These are phyloP conservation scores for Pimephales promelas DNA, from an alignment of 2,113 vertebrate species.

Conservation along the genomic window DNA sequence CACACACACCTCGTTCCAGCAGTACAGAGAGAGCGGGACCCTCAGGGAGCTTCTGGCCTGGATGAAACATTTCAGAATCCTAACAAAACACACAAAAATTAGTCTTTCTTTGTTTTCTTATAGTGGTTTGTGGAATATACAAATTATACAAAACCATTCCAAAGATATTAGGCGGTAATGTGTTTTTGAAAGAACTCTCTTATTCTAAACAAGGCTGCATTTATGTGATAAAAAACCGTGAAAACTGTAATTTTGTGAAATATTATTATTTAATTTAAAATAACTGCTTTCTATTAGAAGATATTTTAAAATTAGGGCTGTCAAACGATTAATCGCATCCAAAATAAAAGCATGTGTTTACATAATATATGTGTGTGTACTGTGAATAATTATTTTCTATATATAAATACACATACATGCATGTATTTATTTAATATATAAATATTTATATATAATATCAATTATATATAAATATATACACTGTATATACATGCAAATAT, in stretches of 20 bases:
- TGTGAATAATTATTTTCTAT: too few relatives aligned
- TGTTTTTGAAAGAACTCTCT: background rate
- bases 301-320: too few relatives aligned
- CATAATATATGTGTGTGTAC: too few relatives aligned
- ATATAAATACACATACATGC: too few relatives aligned
- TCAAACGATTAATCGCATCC: too few relatives aligned
- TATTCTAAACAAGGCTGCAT: background rate
- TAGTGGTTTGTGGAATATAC: background rate
- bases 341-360: too few relatives aligned
- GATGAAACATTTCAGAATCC: conserved; percentile 69
- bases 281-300: background rate
- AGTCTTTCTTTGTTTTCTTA: background rate
- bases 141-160: background rate
- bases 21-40: conserved; percentile 58
- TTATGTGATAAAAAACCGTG: background rate
- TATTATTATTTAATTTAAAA: background rate
- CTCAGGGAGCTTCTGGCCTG: conserved; percentile 63
- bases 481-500: too few relatives aligned
- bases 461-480: too few relatives aligned
- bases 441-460: too few relatives aligned
- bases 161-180: background rate
- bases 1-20: conserved; percentile 66
- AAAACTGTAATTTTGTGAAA: background rate
- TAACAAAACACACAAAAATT: conserved; percentile 36
- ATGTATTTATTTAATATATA: too few relatives aligned